A percentile compares a stretch with the other conserved stretches of the same genome.
These are phyloP conservation scores for Isotomurus palustris DNA, from an alignment of 2,888 invertebrate genomes.

Conservation along the genomic window DNA sequence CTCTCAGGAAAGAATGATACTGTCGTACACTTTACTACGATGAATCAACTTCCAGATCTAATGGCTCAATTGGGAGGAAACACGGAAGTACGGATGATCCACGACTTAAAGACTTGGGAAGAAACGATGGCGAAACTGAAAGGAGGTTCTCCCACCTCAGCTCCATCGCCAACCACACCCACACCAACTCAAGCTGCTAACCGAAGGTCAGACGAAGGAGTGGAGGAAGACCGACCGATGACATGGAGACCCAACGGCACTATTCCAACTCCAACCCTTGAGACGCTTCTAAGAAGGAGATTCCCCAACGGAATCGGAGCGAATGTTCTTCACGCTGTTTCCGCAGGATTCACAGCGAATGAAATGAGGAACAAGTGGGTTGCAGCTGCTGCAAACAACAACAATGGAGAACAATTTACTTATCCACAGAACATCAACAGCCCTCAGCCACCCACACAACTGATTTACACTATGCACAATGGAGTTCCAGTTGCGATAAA, in stretches of 20 bases:
- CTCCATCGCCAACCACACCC: constrained; percentile 9
- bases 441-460: constrained; percentile 33
- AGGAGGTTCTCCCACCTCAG: constrained; percentile 10
- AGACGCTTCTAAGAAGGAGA: constrained; percentile 8
- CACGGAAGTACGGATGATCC: constrained; percentile 27
- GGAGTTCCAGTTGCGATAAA: constrained; percentile 13
- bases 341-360: constrained; percentile 29
- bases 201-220: constrained; percentile 13
- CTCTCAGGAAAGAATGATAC: constrained; percentile 9
- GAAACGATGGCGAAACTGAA: constrained; percentile 24
- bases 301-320: constrained; percentile 33
- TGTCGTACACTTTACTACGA: constrained; percentile 21
- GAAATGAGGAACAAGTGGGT: constrained; percentile 14
- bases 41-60: constrained; percentile 32
- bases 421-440: constrained; percentile 17
- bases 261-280: constrained; percentile 6
- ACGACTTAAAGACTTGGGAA: constrained; percentile 22
- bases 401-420: constrained; percentile 8
- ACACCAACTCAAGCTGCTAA: constrained; percentile 2
- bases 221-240: constrained; percentile 24
- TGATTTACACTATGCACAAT: constrained; percentile 25
- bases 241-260: constrained; percentile 42
- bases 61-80: constrained; percentile 32
- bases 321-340: constrained; percentile 42
- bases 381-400: constrained; percentile 11